Conservation (phyloP, 2,797 vertebrate genomes). For the Heterohyrax brucei region DNA sequence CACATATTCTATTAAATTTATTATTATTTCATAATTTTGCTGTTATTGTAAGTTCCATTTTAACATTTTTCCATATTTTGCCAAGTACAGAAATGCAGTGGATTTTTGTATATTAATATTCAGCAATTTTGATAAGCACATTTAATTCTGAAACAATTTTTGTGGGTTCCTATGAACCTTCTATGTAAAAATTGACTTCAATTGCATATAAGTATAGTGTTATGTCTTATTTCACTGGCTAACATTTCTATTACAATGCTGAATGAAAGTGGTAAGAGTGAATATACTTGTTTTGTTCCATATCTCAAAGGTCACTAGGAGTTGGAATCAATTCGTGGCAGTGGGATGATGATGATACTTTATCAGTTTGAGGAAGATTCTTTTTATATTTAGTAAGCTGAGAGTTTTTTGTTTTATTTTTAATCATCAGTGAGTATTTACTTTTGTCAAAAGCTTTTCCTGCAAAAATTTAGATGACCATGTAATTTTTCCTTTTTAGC, state of each 20-base stretch:
- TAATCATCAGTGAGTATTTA: neutral
- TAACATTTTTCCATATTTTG: neutral
- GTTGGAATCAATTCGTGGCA: too few relatives aligned
- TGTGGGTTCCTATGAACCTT: neutral
- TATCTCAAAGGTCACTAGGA: neutral
- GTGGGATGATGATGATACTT: neutral
- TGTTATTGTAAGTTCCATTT: neutral
- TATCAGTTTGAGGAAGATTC: neutral
- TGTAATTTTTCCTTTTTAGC: slow-evolving; percentile 45
- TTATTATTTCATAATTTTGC: neutral
- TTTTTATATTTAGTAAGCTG: slow-evolving; percentile 7
- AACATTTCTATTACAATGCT: neutral
- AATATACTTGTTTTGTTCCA: neutral
- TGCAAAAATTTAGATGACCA: neutral
- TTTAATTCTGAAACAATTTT: neutral
- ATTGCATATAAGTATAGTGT: neutral
- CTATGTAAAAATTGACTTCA: neutral
- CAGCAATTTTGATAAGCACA: neutral
- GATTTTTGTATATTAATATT: neutral
- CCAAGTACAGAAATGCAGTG: neutral
- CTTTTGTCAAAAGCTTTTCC: neutral
- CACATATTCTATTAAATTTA: neutral
- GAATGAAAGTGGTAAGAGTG: neutral
- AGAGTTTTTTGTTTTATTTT: neutral
- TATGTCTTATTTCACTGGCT: neutral